Evolutionary conservation across 2,797 vertebrate species (phyloP).

Genomic region (Acipenser oxyrinchus): DNA sequence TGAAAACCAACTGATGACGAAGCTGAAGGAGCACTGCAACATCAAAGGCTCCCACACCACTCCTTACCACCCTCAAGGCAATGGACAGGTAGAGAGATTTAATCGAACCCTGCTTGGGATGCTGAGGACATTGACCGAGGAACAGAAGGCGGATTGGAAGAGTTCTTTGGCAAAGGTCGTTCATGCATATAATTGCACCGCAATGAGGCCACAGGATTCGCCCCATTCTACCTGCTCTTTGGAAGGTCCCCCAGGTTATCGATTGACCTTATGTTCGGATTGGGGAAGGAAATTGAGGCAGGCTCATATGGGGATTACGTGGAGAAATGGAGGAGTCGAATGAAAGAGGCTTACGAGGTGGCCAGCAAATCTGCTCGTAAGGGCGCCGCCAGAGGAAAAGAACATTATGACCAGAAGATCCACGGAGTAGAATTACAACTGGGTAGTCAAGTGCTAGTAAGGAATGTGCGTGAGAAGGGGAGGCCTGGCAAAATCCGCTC

Average conservation of each 20-base stretch:
- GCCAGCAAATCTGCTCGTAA: conserved; percentile 6
- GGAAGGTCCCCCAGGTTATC: conserved; percentile 13
- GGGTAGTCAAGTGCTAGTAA: conserved; percentile 20
- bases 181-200: conserved; percentile 22
- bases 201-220: conserved; percentile 14
- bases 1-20: too few relatives aligned
- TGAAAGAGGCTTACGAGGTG: conserved; percentile 15
- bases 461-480: conserved; percentile 13
- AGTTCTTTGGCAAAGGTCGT: conserved; percentile 20
- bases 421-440: conserved; percentile 17
- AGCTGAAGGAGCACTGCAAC: too few relatives aligned
- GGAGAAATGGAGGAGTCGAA: conserved; percentile 18
- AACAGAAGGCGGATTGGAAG: conserved; percentile 15
- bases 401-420: conserved; percentile 11
- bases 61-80: too few relatives aligned
- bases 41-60: too few relatives aligned
- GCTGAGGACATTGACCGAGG: conserved; percentile 18
- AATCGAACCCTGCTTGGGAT: conserved; percentile 19
- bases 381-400: conserved; percentile 10
- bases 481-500: conserved; percentile 11
- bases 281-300: not conserved
- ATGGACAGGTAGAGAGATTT: conserved; percentile 13
- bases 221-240: conserved; percentile 23
- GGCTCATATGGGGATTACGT: conserved; percentile 6
- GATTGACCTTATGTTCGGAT: conserved; percentile 13